phyloP scores from a whole-genome alignment of 1,140 invertebrate genomes.

The Galleria mellonella region DNA sequence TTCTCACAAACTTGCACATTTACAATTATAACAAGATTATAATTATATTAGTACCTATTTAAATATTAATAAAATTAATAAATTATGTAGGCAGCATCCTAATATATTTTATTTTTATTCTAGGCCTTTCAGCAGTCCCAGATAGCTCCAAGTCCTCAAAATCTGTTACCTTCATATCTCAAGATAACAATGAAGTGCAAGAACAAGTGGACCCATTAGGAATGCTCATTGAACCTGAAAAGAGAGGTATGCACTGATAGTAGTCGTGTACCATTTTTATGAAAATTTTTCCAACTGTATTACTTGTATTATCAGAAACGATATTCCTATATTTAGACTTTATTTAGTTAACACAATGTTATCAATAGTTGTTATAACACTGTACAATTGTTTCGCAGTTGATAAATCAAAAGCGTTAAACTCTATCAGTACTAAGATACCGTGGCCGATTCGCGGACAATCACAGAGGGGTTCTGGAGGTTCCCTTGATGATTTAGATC shows the following conservation, averaged over 20 bases:
- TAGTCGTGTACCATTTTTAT: not conserved
- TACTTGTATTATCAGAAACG: no score
- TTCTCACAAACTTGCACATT: no score
- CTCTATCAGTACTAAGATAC: constrained; percentile 33
- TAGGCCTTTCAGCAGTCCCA: constrained; percentile 12
- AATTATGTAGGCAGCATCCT: no score
- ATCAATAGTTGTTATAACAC: no score
- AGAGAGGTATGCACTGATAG: constrained; percentile 15
- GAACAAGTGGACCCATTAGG: constrained; percentile 21
- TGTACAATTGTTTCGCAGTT: no score
- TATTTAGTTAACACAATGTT: no score
- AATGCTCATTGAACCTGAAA: constrained; percentile 27
- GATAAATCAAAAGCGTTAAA: not conserved
- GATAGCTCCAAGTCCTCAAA: constrained; percentile 52
- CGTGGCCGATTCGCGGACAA: constrained; percentile 1
- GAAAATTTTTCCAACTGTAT: no score
- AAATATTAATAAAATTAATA: not conserved
- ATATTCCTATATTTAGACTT: no score
- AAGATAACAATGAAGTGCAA: constrained; percentile 22
- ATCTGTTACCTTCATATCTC: constrained; percentile 52
- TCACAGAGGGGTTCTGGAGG: not conserved
- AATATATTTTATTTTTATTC: not conserved
- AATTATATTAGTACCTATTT: not conserved
- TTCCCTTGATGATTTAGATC: constrained; percentile 30
- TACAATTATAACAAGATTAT: no score